Conservation (phyloP, 1,140 invertebrate genomes). For the Hermetia illucens region DNA sequence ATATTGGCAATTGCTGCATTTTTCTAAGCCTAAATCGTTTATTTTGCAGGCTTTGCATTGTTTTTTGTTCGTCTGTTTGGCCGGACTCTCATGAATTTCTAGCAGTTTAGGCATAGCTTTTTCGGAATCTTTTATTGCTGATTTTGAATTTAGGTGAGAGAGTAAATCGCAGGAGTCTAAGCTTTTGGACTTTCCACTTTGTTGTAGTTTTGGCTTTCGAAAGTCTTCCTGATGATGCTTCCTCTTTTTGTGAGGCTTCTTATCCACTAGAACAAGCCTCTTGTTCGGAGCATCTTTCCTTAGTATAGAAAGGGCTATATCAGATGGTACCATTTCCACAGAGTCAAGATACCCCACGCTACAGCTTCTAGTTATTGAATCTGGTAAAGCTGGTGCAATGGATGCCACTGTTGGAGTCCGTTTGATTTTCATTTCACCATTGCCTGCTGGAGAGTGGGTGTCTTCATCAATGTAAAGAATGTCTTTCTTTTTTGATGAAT, state of each 20-base stretch:
- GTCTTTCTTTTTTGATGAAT: slow-evolving; percentile 29
- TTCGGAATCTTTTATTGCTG: slow-evolving; percentile 22
- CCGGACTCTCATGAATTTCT: slow-evolving; percentile 25
- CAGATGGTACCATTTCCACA: slow-evolving; percentile 57
- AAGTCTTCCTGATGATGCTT: slow-evolving; percentile 20
- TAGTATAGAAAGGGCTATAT: slow-evolving; percentile 51
- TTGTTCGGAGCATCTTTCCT: slow-evolving; percentile 57
- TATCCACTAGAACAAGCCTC: slow-evolving; percentile 55
- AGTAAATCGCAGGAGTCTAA: slow-evolving; percentile 60
- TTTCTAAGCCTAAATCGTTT: too few relatives aligned
- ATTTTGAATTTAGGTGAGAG: slow-evolving; percentile 15
- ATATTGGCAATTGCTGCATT: too few relatives aligned
- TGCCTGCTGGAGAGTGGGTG: slow-evolving; percentile 28
- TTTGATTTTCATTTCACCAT: slow-evolving; percentile 30
- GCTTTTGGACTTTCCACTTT: slow-evolving; percentile 68
- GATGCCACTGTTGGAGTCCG: slow-evolving; percentile 47
- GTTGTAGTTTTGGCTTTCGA: slow-evolving; percentile 43
- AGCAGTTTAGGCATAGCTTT: slow-evolving; percentile 22
- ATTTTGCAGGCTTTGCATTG: too few relatives aligned
- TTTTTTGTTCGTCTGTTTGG: too few relatives aligned
- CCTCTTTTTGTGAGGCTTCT: slow-evolving; percentile 36
- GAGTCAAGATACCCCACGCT: slow-evolving; percentile 72
- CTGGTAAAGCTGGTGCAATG: slow-evolving; percentile 42
- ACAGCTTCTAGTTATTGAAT: slow-evolving; percentile 65
- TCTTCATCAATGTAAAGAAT: slow-evolving; percentile 54